These are phyloP conservation scores for Bradysia coprophila DNA, from an alignment of 1,140 invertebrate genomes.

Conservation along the genomic window DNA sequence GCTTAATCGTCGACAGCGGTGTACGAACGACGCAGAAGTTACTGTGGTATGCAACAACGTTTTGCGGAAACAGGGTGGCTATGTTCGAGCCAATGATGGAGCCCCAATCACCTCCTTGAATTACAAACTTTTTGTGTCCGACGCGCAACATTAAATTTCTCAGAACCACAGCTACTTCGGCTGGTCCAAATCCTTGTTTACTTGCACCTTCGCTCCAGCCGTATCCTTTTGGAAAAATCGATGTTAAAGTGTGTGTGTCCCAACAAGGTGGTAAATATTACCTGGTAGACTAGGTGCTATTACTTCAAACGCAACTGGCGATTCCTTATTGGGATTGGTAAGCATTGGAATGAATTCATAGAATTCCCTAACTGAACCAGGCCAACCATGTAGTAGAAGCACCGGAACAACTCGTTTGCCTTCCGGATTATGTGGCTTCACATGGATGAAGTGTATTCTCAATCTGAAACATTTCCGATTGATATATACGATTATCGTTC, in stretches of 20 bases:
- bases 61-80: conserved; percentile 46
- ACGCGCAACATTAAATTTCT: conserved; percentile 68
- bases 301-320: conserved; percentile 23
- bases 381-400: conserved; percentile 77
- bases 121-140: conserved; percentile 53
- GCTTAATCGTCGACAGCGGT: conserved; percentile 12
- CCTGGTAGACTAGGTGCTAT: not conserved
- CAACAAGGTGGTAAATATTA: too few species aligned
- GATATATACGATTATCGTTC: not conserved
- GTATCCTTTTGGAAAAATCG: too few species aligned
- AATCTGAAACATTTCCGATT: conserved; percentile 12
- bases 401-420: conserved; percentile 42
- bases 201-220: conserved; percentile 57
- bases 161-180: conserved; percentile 51
- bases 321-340: conserved; percentile 27
- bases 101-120: conserved; percentile 76
- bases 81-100: conserved; percentile 35
- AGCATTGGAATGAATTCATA: conserved; percentile 58
- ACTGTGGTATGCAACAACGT: conserved; percentile 34
- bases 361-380: conserved; percentile 73
- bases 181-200: conserved; percentile 36
- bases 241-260: too few species aligned
- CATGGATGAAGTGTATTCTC: conserved; percentile 54
- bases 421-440: conserved; percentile 27
- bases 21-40: conserved; percentile 33